Percentiles rank a stretch among this genome's conserved stretches.
Conservation (phyloP, 2,888 invertebrate species). For the Temnothorax rugatulus region DNA sequence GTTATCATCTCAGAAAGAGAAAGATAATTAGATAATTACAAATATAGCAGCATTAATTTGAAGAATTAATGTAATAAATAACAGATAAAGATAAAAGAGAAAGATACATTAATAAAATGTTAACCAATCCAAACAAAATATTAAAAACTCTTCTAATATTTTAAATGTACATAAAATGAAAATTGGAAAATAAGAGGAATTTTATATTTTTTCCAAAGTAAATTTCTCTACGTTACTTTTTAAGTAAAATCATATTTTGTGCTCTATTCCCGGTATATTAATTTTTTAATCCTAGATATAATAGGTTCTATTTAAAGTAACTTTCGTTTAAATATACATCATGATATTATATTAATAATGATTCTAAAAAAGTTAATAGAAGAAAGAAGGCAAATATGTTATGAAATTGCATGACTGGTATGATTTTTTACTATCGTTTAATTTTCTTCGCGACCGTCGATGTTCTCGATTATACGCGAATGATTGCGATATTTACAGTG, state of each 20-base stretch:
- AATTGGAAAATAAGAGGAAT: neutral
- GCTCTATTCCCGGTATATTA: neutral
- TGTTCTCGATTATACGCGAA: neutral
- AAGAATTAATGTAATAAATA: neutral
- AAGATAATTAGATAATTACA: neutral
- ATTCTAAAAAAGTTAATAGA: neutral
- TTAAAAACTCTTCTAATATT: conserved; percentile 3
- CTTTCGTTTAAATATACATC: neutral
- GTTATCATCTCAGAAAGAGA: neutral
- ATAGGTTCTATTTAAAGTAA: neutral
- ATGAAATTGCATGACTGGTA: neutral
- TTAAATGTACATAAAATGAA: neutral
- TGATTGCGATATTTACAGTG: conserved; percentile 1
- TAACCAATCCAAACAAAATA: neutral
- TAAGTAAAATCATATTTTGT: neutral
- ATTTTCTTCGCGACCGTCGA: neutral
- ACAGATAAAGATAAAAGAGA: neutral
- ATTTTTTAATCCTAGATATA: neutral
- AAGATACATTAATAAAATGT: neutral
- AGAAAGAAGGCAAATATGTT: neutral
- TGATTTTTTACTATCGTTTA: neutral
- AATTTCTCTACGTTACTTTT: neutral
- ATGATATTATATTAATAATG: neutral
- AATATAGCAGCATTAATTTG: neutral
- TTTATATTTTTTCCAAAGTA: neutral